Percentiles rank a stretch among this genome's conserved stretches.
Evolutionary conservation across 2,888 invertebrate genomes (phyloP).

Genomic region (Parnassius smintheus): DNA sequence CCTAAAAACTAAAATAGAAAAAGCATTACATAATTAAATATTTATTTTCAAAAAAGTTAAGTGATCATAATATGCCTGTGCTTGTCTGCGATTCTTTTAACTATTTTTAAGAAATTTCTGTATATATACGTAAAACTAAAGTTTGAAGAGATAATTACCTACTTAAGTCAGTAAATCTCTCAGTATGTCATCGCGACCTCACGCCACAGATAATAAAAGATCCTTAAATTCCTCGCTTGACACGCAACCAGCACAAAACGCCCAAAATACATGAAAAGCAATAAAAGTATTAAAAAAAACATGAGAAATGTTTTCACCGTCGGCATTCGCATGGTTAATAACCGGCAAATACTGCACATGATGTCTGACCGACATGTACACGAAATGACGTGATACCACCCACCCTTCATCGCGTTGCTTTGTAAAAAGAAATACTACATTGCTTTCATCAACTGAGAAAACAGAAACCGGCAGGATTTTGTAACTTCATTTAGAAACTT

Average conservation of each 20-base stretch:
- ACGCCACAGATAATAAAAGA: conserved; percentile 10
- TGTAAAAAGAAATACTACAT: conserved; percentile 26
- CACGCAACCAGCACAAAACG: conserved; percentile 15
- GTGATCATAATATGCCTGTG: too few relatives aligned
- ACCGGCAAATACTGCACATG: conserved; percentile 56
- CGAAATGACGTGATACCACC: conserved; percentile 48
- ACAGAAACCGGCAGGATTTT: background rate
- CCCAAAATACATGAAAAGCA: conserved; percentile 16
- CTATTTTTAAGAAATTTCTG: too few relatives aligned
- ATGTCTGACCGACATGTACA: conserved; percentile 55
- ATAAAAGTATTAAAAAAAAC: conserved; percentile 21
- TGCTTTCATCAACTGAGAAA: background rate
- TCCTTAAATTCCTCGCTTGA: conserved; percentile 19
- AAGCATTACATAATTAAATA: too few relatives aligned
- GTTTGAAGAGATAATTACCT: conserved; percentile 11
- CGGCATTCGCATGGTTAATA: conserved; percentile 45
- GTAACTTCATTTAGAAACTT: background rate
- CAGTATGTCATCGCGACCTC: conserved; percentile 5
- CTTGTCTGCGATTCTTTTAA: too few relatives aligned
- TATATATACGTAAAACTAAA: background rate
- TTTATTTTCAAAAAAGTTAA: too few relatives aligned
- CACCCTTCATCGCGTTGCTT: conserved; percentile 46
- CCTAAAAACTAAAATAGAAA: too few relatives aligned
- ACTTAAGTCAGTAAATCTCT: conserved; percentile 7
- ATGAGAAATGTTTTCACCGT: conserved; percentile 29